Base-by-base conservation (phyloP, 2,888 invertebrate genomes). In the Chelonus formosanus region DNA sequence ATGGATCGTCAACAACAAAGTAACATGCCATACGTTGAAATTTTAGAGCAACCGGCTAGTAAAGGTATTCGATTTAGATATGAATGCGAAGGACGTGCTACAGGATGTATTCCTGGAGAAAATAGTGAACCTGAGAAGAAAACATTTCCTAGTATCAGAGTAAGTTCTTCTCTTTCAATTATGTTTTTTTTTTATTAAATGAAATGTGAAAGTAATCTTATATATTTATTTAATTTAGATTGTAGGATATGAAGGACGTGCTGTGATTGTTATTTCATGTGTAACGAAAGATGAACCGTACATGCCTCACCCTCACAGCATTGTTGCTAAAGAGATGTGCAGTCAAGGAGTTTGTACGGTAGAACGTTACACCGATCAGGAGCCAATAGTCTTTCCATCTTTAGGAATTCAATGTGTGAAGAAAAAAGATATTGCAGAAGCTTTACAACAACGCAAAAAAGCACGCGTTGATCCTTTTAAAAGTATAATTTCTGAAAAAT, bases 71-170 rank as follows among this genome's bases (percentile, higher is more conserved):
- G 95, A 81, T 96, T 96, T 85, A 90, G 96, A 5, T 98, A 98
- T 85, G 94, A 96, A 82, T 97, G 97, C 86, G 97, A 98, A 85
- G 97, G 97, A 3, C 89, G 97, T 79, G 96, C 96, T 31, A 97
- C 97, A 67, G 97, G 97, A 44, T 96, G 96, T 74, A 95, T 98
- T 77, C 96, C 96, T 55, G 98, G 97, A 63, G 91, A 91, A 62
- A 91, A 89, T 82, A 95, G 94, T 78, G 92, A 93, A 3, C 87
- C 92, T n/a, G 97, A 97, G 79, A 92, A 92, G 82, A 95, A 95
- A 85, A 95, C 96, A 2, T 97, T 90, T 86, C 97, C 97, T 67
- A 91, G 93, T 40, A 95, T 98, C 74, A 91, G 93, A 87, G 93
- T 97, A 72, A 80, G 78, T 74, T 62, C 5, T 63, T 36, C 4